These are phyloP conservation scores for Reticulitermes speratus DNA, from an alignment of 1,140 invertebrate genomes.

Conservation along the genomic window DNA sequence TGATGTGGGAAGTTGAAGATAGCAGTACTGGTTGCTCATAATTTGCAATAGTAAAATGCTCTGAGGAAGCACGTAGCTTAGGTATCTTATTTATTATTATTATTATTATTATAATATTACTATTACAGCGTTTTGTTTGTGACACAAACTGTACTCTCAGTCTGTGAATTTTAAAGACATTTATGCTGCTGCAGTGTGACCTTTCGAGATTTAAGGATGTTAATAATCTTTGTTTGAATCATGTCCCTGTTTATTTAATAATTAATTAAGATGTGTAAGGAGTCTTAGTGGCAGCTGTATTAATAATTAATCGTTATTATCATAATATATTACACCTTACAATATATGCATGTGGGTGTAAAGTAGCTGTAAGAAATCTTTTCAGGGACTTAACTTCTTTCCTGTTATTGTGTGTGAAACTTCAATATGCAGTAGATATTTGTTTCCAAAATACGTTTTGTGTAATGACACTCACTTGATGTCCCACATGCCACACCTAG, in stretches of 20 bases:
- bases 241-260: not conserved
- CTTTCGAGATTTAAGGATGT: not conserved
- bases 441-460: not conserved
- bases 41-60: not conserved
- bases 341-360: not conserved
- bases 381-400: not conserved
- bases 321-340: constrained; percentile 1
- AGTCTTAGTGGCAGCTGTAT: not conserved
- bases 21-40: not conserved
- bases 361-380: not conserved
- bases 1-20: not conserved
- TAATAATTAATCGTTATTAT: not conserved
- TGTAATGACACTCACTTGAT: not conserved
- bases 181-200: not conserved
- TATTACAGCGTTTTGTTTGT: not conserved
- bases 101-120: not conserved
- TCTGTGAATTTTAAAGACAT: not conserved
- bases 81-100: not conserved
- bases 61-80: not conserved
- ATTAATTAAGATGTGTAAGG: not conserved
- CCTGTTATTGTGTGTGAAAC: not conserved
- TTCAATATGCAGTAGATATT: not conserved
- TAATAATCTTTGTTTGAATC: not conserved
- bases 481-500: too few relatives aligned
- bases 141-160: not conserved